phyloP scores from a whole-genome alignment of 2,797 vertebrate species.

The Brachyalestes nurse region DNA sequence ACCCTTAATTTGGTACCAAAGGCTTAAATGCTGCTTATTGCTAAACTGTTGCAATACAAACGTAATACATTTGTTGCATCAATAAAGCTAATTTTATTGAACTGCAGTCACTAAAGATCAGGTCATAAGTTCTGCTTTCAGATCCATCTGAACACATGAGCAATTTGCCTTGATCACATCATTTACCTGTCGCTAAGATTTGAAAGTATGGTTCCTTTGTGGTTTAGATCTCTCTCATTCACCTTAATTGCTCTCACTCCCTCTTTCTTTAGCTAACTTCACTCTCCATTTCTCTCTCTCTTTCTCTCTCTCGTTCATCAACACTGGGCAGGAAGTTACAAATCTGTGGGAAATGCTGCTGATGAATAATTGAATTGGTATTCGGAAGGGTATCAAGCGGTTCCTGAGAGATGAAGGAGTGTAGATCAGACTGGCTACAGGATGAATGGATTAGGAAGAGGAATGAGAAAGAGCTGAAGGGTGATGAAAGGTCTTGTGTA shows the following conservation, averaged over 20 bases:
- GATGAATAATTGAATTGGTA: conserved; percentile 72
- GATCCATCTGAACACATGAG: too few relatives aligned
- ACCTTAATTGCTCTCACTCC: not conserved
- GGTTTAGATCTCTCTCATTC: too few relatives aligned
- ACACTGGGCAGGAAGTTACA: conserved; percentile 32
- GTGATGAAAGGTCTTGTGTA: not conserved
- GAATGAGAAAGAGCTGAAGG: not conserved
- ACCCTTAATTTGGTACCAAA: too few relatives aligned
- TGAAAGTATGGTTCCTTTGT: too few relatives aligned
- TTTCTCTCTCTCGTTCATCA: not conserved
- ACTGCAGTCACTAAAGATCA: too few relatives aligned
- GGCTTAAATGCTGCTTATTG: too few relatives aligned
- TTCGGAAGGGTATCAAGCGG: conserved; percentile 59
- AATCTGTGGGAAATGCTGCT: conserved; percentile 54
- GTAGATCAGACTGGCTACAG: conserved; percentile 50
- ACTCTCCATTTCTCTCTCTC: not conserved
- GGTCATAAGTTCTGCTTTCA: too few relatives aligned
- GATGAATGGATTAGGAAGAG: conserved; percentile 40
- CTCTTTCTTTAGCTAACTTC: not conserved
- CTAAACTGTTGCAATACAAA: too few relatives aligned
- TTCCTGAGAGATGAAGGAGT: conserved; percentile 63
- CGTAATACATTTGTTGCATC: too few relatives aligned
- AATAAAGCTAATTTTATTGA: too few relatives aligned
- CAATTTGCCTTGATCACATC: too few relatives aligned
- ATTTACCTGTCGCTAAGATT: too few relatives aligned